These are phyloP conservation scores for Coccyzus lansbergi DNA, from an alignment of 2,797 vertebrate species.

Conservation along the genomic window DNA sequence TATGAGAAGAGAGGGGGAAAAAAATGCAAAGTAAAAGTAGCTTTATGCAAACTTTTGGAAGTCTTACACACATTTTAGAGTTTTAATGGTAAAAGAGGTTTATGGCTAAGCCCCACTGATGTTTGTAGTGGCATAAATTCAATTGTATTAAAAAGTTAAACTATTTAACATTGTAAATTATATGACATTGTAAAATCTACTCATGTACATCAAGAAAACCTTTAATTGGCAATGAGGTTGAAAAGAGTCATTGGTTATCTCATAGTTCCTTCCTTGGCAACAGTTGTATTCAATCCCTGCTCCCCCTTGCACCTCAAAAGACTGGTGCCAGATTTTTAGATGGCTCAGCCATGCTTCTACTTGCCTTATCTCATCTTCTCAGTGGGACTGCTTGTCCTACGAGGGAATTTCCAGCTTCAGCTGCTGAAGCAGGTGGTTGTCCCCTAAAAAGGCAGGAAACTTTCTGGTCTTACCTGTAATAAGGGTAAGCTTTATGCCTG, in stretches of 20 bases:
- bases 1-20: no score
- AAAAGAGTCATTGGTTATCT: not conserved
- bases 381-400: not conserved
- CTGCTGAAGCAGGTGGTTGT: not conserved
- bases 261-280: not conserved
- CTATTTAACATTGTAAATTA: not conserved
- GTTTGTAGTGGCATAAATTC: not conserved
- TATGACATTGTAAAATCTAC: not conserved
- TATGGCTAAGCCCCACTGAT: not conserved
- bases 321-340: not conserved
- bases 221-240: not conserved
- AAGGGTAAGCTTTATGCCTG: not conserved
- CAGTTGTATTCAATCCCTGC: not conserved
- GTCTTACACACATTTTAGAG: not conserved
- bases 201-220: not conserved
- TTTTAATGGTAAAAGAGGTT: not conserved
- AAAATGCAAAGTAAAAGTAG: not conserved
- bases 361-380: not conserved
- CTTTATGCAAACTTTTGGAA: not conserved
- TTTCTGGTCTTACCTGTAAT: not conserved
- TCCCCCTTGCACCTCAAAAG: not conserved
- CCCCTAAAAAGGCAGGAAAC: not conserved
- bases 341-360: not conserved
- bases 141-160: not conserved
- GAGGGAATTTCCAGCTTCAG: slow-evolving; percentile 43